Base-by-base conservation (phyloP, 2,888 invertebrate genomes). In the Rosalia funebris region DNA sequence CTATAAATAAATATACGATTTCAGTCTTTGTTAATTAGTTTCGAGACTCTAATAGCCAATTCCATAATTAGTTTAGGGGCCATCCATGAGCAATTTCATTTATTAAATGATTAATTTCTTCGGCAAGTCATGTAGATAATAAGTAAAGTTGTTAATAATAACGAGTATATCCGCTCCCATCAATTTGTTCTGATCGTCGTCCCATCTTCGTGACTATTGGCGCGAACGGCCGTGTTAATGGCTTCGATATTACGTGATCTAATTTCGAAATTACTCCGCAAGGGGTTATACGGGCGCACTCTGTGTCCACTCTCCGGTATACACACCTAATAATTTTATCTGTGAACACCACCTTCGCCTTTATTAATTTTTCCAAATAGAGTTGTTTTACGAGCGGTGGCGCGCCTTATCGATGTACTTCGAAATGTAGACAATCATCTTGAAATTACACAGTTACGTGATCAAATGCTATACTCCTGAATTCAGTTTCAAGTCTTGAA, bases 181-280 rank as follows among this genome's bases (percentile, higher is more conserved):
- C 62, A 62, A 62, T 62, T 59, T 58, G 59, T 59, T 62, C 50
- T 34, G 56, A 62, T 59, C 34, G 11, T 25, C 54, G 31, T 12
- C 45, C 44, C 34, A 37, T 37, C 57, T 65, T 62, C 68, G 70
- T 69, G 67, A 68, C 63, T 55, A 58, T 42, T 56, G 55, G 66
- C 65, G 66, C 56, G 66, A 68, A 65, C 59, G 47, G 60, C 59
- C 63, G 64, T 63, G 69, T 61, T 70, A 73, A 73, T 73, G 71
- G 65, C 70, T 64, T 57, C 63, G 63, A 65, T 69, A 68, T 72
- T 71, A 73, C 73, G 73, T 73, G 73, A 73, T 73, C 73, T 67
- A 73, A 73, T 73, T 72, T 68, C 57, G 65, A 68, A 70, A 72
- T 71, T 69, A 67, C 56, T 34, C 50, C 42, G 42, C 50, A 54